Base-by-base conservation (phyloP, 2,888 invertebrate species). In the Eristalis arbustorum region DNA sequence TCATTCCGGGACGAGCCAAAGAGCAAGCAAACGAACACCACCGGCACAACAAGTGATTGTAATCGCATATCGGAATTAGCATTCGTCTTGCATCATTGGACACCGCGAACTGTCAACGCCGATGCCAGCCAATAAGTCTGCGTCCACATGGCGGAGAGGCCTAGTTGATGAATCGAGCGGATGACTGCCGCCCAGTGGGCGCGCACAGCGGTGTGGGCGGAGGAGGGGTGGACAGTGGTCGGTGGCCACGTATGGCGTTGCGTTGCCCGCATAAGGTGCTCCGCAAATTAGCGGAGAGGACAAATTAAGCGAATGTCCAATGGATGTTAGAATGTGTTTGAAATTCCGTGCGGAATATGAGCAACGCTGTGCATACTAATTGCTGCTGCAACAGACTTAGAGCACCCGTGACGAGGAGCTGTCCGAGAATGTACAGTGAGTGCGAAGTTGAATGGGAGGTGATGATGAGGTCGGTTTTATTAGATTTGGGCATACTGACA, bases 41-140 rank as follows among this genome's bases (percentile, higher is more conserved):
- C 18, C 31, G 66, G 5, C 68, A n/a, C n/a, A 68, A 78, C 64
- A 71, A 72, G 40, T 22, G 66, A 66, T 37, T 66, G 63, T 69
- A 66, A 66, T 67, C 75, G 49, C 64, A 67, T 74, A 66, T 74
- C 64, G n/a, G 18, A 79, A 84, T 84, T 84, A 73, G 31, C 49
- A 84, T 81, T 75, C 84, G 68, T 28, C 72, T 76, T 76, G 76
- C 80, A 81, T 84, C 72, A 73, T 57, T 49, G 71, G n/a, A n/a
- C n/a, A 61, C 31, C 80, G 69, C 49, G 59, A 71, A 63, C 40
- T 73, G 76, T 76, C 67, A 49, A 23, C 34, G 59, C 67, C 76
- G 68, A 22, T 59, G 72, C 49, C 62, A 72, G 69, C 69, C 68
- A 79, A 74, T 74, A 79, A 61, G 84, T 79, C 84, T 84, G 66